Evolutionary conservation across 2,113 vertebrate species (phyloP).

Genomic region (Chaetodon auriga): DNA sequence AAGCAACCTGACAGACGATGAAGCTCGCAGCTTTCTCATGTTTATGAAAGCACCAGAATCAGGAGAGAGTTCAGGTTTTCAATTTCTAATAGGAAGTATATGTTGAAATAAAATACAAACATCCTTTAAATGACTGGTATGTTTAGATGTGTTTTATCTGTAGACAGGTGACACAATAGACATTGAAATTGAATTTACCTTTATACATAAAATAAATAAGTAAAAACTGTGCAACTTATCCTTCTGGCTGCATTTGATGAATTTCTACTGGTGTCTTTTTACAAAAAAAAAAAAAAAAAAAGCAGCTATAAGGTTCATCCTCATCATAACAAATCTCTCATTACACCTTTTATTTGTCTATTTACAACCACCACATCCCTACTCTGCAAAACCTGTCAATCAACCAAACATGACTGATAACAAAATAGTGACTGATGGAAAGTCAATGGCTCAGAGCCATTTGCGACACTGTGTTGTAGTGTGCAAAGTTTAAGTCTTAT

Average conservation of each 20-base stretch:
- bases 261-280: background rate
- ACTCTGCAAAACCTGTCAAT: background rate
- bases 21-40: too few species aligned
- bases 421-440: background rate
- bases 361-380: conserved; percentile 10
- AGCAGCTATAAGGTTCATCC: background rate
- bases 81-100: background rate
- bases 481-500: conserved; percentile 69
- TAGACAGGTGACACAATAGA: background rate
- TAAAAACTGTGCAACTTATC: background rate
- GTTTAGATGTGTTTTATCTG: background rate
- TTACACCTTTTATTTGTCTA: conserved; percentile 2
- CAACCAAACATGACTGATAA: background rate
- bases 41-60: too few species aligned
- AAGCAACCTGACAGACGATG: too few species aligned
- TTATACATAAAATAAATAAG: conserved; percentile 13
- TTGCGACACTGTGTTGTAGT: background rate
- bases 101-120: background rate
- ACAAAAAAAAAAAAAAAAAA: background rate
- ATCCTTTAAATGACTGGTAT: background rate
- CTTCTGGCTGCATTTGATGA: background rate
- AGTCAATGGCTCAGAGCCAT: background rate
- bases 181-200: background rate
- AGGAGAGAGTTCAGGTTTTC: too few species aligned
- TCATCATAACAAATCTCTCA: background rate